Evolutionary conservation across 1,140 invertebrate species (phyloP), one percentile per base, ranked within the genome.

Genomic region (Bombus sibiricus): DNA sequence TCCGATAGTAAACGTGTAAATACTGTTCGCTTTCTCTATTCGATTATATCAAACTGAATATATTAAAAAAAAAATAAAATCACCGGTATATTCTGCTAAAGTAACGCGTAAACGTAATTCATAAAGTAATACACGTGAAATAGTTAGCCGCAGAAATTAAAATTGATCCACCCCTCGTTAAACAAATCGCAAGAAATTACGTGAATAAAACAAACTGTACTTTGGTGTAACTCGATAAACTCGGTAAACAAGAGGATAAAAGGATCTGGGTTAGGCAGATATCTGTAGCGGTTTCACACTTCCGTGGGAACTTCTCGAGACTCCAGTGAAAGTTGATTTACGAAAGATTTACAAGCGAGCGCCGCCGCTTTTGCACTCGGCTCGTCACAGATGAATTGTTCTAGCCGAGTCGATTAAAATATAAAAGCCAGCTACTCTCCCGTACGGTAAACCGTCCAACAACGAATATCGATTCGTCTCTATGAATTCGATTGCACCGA

Each of bases 371-470:
- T 85, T 81, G 78, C 43, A 34, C 64, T 81, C 66, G 22, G 32
- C 41, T 81, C 43, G 83, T 85, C 71, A 53, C 83, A 73, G 77
- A 85, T 81, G 69, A 73, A 73, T 85, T 73, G 59, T 73, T 73
- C 57, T 12, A 73, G 57, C 9, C 83, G 53, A n/a, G 32, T 18
- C n/a, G 57, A 72, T 72, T 43, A 37, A 22, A 37, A 13, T 32
- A 53, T 53, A 53, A 6, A 53, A 53, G 6, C 18, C 47, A 32
- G 13, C 13, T n/a, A 12, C 12, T n/a, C 28, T 62, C 28, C 9
- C n/a, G 59, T 13, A 62, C 12, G 4, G 9, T n/a, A 62, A n/a
- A n/a, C 10, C 34, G 9, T 77, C 62, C 28, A 4, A 34, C 34
- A 15, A 18, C 25, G 41, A 28, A 2, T 59, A 84, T 85, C 68